Percentiles rank a stretch among this genome's conserved stretches.
Conservation (phyloP, 2,113 vertebrate genomes). For the Dipodomys ordii region DNA sequence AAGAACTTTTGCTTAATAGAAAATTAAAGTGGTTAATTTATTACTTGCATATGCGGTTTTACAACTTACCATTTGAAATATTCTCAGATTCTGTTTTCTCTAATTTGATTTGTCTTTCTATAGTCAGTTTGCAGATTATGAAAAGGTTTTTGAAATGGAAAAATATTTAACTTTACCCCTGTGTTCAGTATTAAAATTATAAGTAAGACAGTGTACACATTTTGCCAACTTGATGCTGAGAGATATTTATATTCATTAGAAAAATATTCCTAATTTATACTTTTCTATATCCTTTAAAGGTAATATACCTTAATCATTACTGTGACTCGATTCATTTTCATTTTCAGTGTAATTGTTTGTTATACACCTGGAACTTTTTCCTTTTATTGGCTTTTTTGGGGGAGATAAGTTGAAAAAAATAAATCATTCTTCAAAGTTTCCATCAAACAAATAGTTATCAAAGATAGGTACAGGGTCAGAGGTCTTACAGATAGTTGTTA, state of each 20-base stretch:
- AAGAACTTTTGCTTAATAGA: background rate
- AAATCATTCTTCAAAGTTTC: slow-evolving; percentile 11
- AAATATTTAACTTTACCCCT: background rate
- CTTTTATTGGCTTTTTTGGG: background rate
- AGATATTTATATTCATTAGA: slow-evolving; percentile 53
- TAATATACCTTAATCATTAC: slow-evolving; percentile 46
- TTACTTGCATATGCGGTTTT: slow-evolving; percentile 1
- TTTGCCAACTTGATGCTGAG: slow-evolving; percentile 58
- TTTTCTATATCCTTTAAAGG: slow-evolving; percentile 38
- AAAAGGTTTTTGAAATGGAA: slow-evolving; percentile 57
- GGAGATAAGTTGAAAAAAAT: background rate
- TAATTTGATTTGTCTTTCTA: slow-evolving; percentile 55
- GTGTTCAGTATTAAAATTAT: slow-evolving; percentile 49
- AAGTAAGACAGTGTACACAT: slow-evolving; percentile 17
- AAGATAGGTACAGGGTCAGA: slow-evolving; percentile 47
- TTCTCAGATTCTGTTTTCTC: slow-evolving; percentile 31
- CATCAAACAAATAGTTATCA: slow-evolving; percentile 29
- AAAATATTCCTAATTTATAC: slow-evolving; percentile 46
- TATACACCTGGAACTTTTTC: slow-evolving; percentile 9
- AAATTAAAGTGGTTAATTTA: slow-evolving; percentile 51
- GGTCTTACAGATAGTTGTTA: background rate
- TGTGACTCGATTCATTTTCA: slow-evolving; percentile 4
- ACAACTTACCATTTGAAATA: slow-evolving; percentile 34
- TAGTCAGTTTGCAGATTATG: slow-evolving; percentile 49
- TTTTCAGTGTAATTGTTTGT: slow-evolving; percentile 44